A percentile compares a stretch with the other conserved stretches of the same genome.
These are phyloP conservation scores for Calycopis cecrops DNA, from an alignment of 1,140 invertebrate genomes.

Conservation along the genomic window DNA sequence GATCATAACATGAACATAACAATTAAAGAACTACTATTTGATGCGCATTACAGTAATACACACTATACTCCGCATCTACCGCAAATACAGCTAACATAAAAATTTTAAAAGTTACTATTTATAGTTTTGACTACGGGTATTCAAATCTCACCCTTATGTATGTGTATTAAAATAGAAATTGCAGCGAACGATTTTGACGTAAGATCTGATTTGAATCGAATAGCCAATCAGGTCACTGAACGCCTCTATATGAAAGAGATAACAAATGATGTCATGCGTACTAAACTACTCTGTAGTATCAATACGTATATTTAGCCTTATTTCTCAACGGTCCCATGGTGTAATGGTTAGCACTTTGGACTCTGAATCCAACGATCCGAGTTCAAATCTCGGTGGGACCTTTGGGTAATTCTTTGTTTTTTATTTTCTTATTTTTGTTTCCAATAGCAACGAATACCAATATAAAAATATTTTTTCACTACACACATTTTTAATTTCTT, in stretches of 20 bases:
- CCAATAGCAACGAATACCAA: too few relatives aligned
- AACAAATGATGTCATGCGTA: slow-evolving; percentile 25
- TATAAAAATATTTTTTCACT: too few relatives aligned
- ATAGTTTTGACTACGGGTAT: not conserved
- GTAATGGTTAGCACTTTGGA: slow-evolving; percentile 76
- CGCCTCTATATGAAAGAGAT: slow-evolving; percentile 14
- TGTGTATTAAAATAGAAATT: not conserved
- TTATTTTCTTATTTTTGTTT: too few relatives aligned
- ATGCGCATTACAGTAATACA: too few relatives aligned
- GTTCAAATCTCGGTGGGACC: slow-evolving; percentile 83
- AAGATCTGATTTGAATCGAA: not conserved
- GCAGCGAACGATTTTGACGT: not conserved
- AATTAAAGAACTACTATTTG: too few relatives aligned
- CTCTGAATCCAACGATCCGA: slow-evolving; percentile 86
- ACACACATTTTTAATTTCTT: too few relatives aligned
- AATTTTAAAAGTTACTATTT: too few relatives aligned
- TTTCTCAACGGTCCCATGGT: slow-evolving; percentile 81
- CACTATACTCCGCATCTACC: too few relatives aligned
- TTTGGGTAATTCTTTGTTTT: not conserved
- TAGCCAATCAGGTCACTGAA: slow-evolving; percentile 4
- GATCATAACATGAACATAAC: too few relatives aligned
- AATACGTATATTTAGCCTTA: slow-evolving; percentile 1
- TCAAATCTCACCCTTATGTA: not conserved
- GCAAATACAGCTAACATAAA: too few relatives aligned
- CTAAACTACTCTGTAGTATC: slow-evolving; percentile 4